These are phyloP conservation scores for Misgurnus anguillicaudatus DNA, from an alignment of 2,113 vertebrate genomes.

Conservation along the genomic window DNA sequence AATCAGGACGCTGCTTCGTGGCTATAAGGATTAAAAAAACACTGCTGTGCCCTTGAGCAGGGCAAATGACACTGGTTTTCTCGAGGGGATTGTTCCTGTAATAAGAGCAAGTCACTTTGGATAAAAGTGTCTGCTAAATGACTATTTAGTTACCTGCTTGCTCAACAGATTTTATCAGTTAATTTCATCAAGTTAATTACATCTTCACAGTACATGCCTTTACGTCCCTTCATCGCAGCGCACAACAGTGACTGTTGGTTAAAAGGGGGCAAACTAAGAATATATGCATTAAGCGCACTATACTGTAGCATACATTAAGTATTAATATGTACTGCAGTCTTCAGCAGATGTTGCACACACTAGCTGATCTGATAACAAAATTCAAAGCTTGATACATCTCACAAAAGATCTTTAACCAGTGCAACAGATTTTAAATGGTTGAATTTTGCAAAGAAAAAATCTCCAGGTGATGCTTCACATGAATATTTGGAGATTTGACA, in stretches of 20 bases:
- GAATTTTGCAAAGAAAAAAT: neutral
- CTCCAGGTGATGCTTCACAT: too few species aligned
- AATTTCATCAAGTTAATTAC: constrained; percentile 23
- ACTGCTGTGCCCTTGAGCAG: neutral
- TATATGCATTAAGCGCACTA: neutral
- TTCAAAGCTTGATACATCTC: neutral
- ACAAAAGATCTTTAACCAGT: neutral
- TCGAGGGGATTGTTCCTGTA: neutral
- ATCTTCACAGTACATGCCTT: neutral
- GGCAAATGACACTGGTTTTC: neutral
- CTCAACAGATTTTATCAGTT: constrained; percentile 13
- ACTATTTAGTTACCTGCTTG: constrained; percentile 16
- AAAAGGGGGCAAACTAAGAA: neutral
- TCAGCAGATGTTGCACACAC: too few species aligned
- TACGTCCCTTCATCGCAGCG: neutral
- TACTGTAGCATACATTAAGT: too few species aligned
- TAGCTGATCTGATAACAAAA: too few species aligned
- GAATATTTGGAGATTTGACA: too few species aligned
- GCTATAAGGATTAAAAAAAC: neutral
- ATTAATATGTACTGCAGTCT: too few species aligned
- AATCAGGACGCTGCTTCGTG: neutral
- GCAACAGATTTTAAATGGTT: neutral
- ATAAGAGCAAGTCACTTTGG: constrained; percentile 1
- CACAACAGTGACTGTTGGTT: neutral
- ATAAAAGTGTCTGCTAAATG: constrained; percentile 7